phyloP scores from a whole-genome alignment of 2,797 vertebrate species.

The Hephaestus fuliginosus region DNA sequence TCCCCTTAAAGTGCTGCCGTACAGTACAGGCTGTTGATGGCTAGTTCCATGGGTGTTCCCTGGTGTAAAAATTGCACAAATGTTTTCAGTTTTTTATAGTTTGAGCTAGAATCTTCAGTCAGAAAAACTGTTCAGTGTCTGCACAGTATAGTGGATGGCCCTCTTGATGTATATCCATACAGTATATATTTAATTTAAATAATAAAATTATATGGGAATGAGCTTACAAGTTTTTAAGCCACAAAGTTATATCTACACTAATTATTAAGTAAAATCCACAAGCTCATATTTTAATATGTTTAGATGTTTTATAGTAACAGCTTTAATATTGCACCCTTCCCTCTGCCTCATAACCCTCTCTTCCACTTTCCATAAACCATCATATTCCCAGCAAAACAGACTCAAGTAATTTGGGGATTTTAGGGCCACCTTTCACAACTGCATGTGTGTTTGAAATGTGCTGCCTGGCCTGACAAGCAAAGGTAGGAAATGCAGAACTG shows the following conservation, averaged over 20 bases:
- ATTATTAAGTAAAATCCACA: neutral
- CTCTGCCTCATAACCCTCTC: neutral
- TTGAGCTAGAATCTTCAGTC: neutral
- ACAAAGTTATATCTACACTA: neutral
- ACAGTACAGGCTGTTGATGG: neutral
- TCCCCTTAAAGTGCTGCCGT: constrained; percentile 39
- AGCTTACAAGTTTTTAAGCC: neutral
- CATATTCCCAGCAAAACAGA: neutral
- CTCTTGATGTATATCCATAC: neutral
- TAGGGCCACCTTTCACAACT: too few species aligned
- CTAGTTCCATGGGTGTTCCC: neutral
- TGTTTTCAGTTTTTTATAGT: neutral
- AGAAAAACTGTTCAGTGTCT: neutral
- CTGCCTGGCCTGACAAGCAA: too few species aligned
- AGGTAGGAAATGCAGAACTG: too few species aligned
- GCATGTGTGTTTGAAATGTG: too few species aligned
- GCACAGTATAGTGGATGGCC: neutral
- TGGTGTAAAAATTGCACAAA: neutral
- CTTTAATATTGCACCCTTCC: neutral
- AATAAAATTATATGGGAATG: neutral
- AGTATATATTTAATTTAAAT: neutral
- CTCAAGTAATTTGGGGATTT: too few species aligned
- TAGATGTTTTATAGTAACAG: too few species aligned
- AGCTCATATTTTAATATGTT: too few species aligned
- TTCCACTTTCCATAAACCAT: neutral